Evolutionary conservation across 2,797 vertebrate genomes (phyloP).

Genomic region (Lutjanus campechanus): DNA sequence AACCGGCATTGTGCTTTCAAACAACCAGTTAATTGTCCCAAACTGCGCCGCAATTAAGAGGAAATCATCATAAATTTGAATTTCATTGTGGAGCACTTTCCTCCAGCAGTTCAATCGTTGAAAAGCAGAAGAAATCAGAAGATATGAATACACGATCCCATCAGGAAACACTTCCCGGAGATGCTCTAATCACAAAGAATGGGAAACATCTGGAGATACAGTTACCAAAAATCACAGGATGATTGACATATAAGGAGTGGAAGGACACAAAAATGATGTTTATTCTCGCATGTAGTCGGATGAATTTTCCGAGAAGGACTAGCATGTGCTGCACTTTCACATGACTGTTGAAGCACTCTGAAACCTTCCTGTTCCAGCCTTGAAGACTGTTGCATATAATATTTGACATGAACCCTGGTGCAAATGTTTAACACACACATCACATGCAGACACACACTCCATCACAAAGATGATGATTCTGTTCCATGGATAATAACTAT

Average conservation of each 20-base stretch:
- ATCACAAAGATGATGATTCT: background rate
- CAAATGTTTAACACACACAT: background rate
- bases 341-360: slow-evolving; percentile 6
- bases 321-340: slow-evolving; percentile 11
- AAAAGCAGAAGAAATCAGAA: background rate
- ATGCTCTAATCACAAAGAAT: background rate
- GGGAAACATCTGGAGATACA: background rate
- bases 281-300: background rate
- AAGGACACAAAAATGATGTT: background rate
- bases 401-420: slow-evolving; percentile 12
- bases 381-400: slow-evolving; percentile 1
- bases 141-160: background rate
- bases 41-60: slow-evolving; percentile 8
- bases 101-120: background rate
- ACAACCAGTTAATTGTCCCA: slow-evolving; percentile 35
- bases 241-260: accelerated
- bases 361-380: background rate
- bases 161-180: background rate
- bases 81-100: background rate
- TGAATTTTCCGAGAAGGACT: too few relatives aligned
- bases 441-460: slow-evolving; percentile 14
- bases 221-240: background rate
- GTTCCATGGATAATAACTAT: too few relatives aligned
- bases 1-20: slow-evolving; percentile 53
- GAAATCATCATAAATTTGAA: background rate